These are phyloP conservation scores for Bubo blakistoni DNA, from an alignment of 2,113 vertebrate species.

Conservation along the genomic window DNA sequence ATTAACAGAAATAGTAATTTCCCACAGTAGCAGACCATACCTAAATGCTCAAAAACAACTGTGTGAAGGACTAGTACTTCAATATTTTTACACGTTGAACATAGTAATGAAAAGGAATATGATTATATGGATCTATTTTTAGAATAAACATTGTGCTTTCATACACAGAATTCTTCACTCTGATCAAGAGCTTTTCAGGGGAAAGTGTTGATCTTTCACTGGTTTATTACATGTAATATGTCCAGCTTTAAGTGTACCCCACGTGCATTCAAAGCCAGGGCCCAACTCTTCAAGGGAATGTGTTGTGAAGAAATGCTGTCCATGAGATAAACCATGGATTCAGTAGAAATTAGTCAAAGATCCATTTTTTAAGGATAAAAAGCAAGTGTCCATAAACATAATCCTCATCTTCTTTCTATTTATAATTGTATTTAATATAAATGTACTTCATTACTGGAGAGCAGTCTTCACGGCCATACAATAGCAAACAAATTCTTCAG, in stretches of 20 bases:
- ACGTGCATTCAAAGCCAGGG: not conserved
- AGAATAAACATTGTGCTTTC: constrained; percentile 10
- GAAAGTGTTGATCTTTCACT: not conserved
- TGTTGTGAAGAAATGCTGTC: not conserved
- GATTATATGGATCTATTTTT: not conserved
- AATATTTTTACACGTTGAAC: not conserved
- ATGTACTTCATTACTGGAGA: constrained; percentile 62
- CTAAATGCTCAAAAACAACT: not conserved
- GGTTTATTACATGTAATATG: not conserved
- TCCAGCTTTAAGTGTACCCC: not conserved
- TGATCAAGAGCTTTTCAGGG: constrained; percentile 10
- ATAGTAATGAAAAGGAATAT: not conserved
- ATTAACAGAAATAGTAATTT: not conserved
- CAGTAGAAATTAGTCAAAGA: constrained; percentile 9
- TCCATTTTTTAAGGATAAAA: constrained; percentile 6
- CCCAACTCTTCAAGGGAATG: not conserved
- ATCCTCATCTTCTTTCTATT: constrained; percentile 49
- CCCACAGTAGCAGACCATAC: not conserved
- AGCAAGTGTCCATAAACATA: constrained; percentile 57
- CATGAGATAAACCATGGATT: not conserved
- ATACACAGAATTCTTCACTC: constrained; percentile 2
- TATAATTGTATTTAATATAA: constrained; percentile 69
- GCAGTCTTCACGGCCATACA: constrained; percentile 51
- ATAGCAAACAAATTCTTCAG: constrained; percentile 75
- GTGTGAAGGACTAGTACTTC: not conserved